Evolutionary conservation across 1,140 invertebrate genomes (phyloP), one percentile per base, ranked within the genome.

Genomic region (Lethrus apterus): DNA sequence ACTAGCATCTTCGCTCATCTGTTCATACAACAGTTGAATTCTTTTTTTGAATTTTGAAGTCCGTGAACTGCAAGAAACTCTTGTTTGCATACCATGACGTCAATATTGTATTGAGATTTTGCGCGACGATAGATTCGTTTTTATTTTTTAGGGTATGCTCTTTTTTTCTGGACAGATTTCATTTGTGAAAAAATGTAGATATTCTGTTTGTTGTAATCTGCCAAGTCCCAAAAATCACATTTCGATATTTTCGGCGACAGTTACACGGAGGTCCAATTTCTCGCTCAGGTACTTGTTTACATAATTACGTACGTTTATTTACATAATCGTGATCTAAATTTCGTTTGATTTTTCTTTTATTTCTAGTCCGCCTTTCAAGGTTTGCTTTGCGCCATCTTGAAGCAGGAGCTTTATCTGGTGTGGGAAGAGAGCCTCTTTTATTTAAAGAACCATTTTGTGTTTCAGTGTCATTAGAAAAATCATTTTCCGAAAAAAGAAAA

Each of bases 271-370:
- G 14, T 36, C 34, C 34, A 36, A 36, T 5, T 17, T 36, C 18
- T 15, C 34, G 3, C 4, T 3, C 5, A 36, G 18, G 14, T 4
- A 36, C 18, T 18, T 36, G 3, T 4, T 15, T 17, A 3, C 17
- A n/a, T n/a, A n/a, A n/a, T n/a, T n/a, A n/a, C n/a, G n/a, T 11
- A 8, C 10, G 15, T 14, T 36, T 18, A 13, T 15, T 36, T 17
- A 11, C 20, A 8, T 36, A 36, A 3, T 5, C 4, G 14, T 36
- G 41, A 43, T 26, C 41, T 15, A 17, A 43, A 30, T 43, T 43
- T 43, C 41, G 9, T 30, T 43, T 43, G 2, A 43, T 30, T 30
- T 43, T 43, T 14, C 41, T 11, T 43, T 30, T 43, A 43, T 31
- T 30, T 43, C 17, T 29, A 8, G 3, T 15, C 11, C 24, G 34